Conservation (phyloP, 2,797 vertebrate species). For the Echiichthys vipera region DNA sequence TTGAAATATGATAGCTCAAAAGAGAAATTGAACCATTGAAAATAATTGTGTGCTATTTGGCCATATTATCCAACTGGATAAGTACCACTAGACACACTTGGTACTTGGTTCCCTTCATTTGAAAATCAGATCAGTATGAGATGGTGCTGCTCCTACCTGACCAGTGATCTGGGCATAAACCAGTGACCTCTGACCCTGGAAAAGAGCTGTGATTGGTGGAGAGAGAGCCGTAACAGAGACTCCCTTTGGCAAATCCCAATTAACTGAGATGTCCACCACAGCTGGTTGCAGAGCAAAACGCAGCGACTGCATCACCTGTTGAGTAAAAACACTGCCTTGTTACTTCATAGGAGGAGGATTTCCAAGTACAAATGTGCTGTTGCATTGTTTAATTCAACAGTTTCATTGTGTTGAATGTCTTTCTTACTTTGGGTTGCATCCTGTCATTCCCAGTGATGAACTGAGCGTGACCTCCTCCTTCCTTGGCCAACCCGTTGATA, state of each 20-base stretch:
- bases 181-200: constrained; percentile 87
- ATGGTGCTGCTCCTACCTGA: constrained; percentile 61
- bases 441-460: constrained; percentile 87
- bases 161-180: constrained; percentile 78
- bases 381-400: not conserved
- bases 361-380: too few species aligned
- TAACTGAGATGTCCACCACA: constrained; percentile 71
- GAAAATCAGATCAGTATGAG: not conserved
- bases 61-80: too few species aligned
- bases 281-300: constrained; percentile 84
- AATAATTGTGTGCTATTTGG: too few species aligned
- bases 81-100: too few species aligned
- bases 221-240: constrained; percentile 80
- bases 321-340: not conserved
- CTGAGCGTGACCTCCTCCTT: constrained; percentile 83
- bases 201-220: constrained; percentile 80
- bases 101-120: too few species aligned
- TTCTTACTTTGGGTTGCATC: constrained; percentile 87
- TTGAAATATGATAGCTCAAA: too few species aligned
- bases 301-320: constrained; percentile 86
- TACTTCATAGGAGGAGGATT: too few species aligned
- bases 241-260: constrained; percentile 79
- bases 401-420: not conserved
- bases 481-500: constrained; percentile 86
- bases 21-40: too few species aligned